Base-by-base conservation (phyloP, 2,888 invertebrate species). In the Tenthredo mesomela region DNA sequence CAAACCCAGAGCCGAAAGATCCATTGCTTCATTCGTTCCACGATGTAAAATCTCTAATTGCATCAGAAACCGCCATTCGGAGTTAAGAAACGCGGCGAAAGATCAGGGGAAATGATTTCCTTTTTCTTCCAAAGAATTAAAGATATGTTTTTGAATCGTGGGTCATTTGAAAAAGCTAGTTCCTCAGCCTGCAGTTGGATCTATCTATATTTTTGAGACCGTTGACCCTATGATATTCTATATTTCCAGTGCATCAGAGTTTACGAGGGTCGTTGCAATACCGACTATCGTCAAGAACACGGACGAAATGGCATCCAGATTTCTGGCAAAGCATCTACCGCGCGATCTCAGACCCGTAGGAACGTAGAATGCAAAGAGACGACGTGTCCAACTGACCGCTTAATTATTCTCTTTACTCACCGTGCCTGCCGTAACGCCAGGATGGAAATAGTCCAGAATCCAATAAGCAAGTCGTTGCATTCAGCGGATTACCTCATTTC, bases 251-350 rank as follows among this genome's bases (percentile, higher is more conserved):
- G 70, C 37, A n/a, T 33, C 33, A n/a, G 29, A 50, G 37, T 77
- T 67, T 67, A 67, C 67, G 67, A 67, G 67, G 15, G 29, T 21
- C 33, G 50, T 75, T 21, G 58, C 78, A 58, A 54, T 10, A 54
- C 9, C 37, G 37, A 7, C 47, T 21, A 84, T 84, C 84, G 65
- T 65, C 77, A 47, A 29, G 25, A 78, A 84, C 65, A 50, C 67
- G 67, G n/a, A 25, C 77, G 65, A n/a, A 40, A 84, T 65, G 77
- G 65, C 43, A 84, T 77, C 77, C 84, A 84, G 77, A 84, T 84
- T 84, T 84, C 77, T 84, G 84, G 84, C 84, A 84, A 84, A 61
- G 61, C 21, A 7, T 50, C 77, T n/a, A 33, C 47, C 33, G 77
- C 25, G 47, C 6, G 77, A 29, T 18, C 25, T n/a, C 71, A 10